These are phyloP conservation scores for Paramormyrops kingsleyae DNA, from an alignment of 2,113 vertebrate genomes.

Conservation along the genomic window DNA sequence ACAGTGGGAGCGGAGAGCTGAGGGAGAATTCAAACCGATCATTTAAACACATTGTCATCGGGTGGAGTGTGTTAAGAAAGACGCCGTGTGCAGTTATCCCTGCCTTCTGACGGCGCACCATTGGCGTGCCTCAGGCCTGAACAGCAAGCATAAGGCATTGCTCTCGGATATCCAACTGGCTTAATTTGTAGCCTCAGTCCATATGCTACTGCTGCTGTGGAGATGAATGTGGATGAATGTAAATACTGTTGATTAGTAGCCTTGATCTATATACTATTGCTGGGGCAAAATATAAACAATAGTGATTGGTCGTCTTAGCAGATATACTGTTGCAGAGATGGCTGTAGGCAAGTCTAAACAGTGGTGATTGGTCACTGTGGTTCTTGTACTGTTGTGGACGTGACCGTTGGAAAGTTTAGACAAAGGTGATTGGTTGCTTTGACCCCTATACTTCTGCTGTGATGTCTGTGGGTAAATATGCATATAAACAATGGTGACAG, in stretches of 20 bases:
- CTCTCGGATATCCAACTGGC: background rate
- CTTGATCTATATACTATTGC: background rate
- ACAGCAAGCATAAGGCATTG: background rate
- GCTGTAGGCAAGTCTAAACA: conserved; percentile 13
- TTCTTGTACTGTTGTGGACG: conserved; percentile 21
- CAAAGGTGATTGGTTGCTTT: background rate
- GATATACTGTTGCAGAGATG: conserved; percentile 7
- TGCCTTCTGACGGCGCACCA: background rate
- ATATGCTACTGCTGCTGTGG: background rate
- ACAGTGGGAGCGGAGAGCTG: background rate
- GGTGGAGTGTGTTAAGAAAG: background rate
- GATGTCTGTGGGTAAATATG: background rate
- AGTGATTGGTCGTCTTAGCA: background rate
- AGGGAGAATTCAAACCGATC: background rate
- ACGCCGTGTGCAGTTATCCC: background rate
- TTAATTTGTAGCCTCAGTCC: background rate
- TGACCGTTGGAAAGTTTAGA: conserved; percentile 9
- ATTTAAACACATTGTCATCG: conserved; percentile 3
- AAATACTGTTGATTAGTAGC: background rate
- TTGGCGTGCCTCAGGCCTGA: too few relatives aligned
- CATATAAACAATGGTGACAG: background rate
- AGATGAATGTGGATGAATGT: background rate
- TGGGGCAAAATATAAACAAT: conserved; percentile 1
- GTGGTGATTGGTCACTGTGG: background rate
- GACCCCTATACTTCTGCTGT: background rate